Conservation (phyloP, 1,140 invertebrate genomes). For the Macrosteles quadrilineatus region DNA sequence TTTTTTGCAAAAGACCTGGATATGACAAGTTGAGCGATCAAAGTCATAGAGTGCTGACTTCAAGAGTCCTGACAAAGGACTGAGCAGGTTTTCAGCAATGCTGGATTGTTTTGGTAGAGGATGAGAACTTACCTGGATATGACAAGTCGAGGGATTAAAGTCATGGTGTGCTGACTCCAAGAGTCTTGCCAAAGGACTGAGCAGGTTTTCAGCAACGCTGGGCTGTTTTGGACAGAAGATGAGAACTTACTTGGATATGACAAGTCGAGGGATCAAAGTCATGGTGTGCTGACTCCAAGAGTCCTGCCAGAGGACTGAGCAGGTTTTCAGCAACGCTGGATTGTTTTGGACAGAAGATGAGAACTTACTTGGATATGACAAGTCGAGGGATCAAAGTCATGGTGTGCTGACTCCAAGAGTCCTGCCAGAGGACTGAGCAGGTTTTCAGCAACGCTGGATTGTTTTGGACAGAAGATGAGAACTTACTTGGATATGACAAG, state of each 20-base stretch:
- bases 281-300: conserved; percentile 61
- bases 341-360: conserved; percentile 58
- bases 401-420: conserved; percentile 59
- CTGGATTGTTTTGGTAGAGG: conserved; percentile 75
- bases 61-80: conserved; percentile 71
- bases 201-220: conserved; percentile 76
- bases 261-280: conserved; percentile 51
- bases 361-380: conserved; percentile 52
- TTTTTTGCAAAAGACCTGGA: no score
- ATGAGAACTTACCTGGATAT: conserved; percentile 62
- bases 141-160: conserved; percentile 50
- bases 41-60: conserved; percentile 59
- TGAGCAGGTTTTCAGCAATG: conserved; percentile 73
- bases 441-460: conserved; percentile 80
- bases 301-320: conserved; percentile 73
- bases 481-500: conserved; percentile 52
- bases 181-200: conserved; percentile 70
- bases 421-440: conserved; percentile 74
- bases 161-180: conserved; percentile 61
- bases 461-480: conserved; percentile 51
- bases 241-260: conserved; percentile 52
- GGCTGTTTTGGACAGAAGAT: conserved; percentile 44
- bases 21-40: conserved; percentile 51
- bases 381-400: conserved; percentile 55
- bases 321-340: conserved; percentile 77